Conservation (phyloP, 2,888 invertebrate genomes). For the Papilio demoleus region DNA sequence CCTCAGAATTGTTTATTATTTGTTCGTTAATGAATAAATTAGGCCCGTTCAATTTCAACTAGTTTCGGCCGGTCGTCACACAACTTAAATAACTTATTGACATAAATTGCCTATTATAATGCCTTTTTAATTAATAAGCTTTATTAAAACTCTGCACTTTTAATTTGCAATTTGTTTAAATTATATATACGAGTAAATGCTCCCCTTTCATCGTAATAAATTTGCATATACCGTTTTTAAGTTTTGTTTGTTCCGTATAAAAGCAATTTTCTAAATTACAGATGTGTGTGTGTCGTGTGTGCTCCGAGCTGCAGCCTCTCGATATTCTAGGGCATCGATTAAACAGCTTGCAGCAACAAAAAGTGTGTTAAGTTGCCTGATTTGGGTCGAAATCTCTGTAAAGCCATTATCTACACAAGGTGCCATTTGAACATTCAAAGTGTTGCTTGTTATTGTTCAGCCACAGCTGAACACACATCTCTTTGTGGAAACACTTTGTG, state of each 20-base stretch:
- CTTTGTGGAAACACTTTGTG: conserved; percentile 20
- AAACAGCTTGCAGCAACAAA: conserved; percentile 11
- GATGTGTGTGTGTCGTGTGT: neutral
- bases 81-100: conserved; percentile 20
- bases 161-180: too few relatives aligned
- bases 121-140: neutral
- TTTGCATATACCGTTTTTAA: too few relatives aligned
- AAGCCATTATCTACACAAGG: conserved; percentile 29
- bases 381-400: conserved; percentile 32
- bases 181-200: too few relatives aligned
- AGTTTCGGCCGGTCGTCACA: too few relatives aligned
- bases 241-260: neutral
- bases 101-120: neutral
- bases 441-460: conserved; percentile 3
- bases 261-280: neutral
- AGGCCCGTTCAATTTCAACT: neutral
- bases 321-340: conserved; percentile 29
- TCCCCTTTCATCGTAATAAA: too few relatives aligned
- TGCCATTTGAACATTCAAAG: conserved; percentile 20
- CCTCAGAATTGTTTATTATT: conserved; percentile 33
- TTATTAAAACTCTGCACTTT: neutral
- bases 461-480: too few relatives aligned
- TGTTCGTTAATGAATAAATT: conserved; percentile 36
- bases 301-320: neutral
- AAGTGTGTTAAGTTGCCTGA: conserved; percentile 34